phyloP scores from a whole-genome alignment of 2,888 invertebrate genomes.

The Therioaphis trifolii region DNA sequence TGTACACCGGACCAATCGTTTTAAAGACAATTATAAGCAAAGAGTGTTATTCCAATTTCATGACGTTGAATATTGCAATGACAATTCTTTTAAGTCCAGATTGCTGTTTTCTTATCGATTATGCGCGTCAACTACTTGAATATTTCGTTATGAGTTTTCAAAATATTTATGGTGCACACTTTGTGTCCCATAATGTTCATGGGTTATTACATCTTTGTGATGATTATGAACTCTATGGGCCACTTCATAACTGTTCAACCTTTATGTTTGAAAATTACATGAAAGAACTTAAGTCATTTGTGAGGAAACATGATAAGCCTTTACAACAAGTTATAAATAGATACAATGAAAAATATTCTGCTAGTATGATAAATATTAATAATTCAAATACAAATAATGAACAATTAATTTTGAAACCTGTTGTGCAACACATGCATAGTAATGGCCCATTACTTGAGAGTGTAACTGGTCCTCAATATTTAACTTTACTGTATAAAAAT shows the following conservation, averaged over 20 bases:
- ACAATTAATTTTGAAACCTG: no score
- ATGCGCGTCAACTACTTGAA: conserved; percentile 1
- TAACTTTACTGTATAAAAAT: background rate
- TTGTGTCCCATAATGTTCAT: conserved; percentile 13
- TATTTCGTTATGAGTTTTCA: conserved; percentile 25
- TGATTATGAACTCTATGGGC: conserved; percentile 16
- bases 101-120: background rate
- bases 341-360: conserved; percentile 5
- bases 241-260: conserved; percentile 3
- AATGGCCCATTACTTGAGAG: conserved; percentile 4
- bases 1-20: conserved; percentile 15
- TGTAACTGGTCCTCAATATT: conserved; percentile 14
- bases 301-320: conserved; percentile 16
- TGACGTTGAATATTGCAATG: conserved; percentile 24
- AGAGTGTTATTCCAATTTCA: conserved; percentile 24
- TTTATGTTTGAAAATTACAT: conserved; percentile 18
- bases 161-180: conserved; percentile 6
- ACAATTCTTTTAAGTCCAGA: conserved; percentile 18
- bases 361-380: background rate
- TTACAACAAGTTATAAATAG: background rate
- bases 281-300: conserved; percentile 20
- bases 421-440: no score
- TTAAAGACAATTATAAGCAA: background rate
- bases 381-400: background rate
- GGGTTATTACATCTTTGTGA: conserved; percentile 12